Base-by-base conservation (phyloP, 2,888 invertebrate species). In the Reticulitermes lucifugus region DNA sequence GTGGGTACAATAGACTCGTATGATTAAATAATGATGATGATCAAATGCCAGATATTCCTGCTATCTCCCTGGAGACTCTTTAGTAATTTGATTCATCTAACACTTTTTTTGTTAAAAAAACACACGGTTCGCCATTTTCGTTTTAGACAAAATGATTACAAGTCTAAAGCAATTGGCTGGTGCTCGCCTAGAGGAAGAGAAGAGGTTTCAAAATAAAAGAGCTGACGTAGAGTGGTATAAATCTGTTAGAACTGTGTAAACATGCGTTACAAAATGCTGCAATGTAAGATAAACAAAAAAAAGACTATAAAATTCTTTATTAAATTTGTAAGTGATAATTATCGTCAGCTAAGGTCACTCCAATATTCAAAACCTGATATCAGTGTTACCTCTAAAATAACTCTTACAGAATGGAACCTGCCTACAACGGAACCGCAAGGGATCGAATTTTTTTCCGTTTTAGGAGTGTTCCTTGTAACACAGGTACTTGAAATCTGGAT, bases 1-100 rank as follows among this genome's bases (percentile, higher is more conserved):
- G 77, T 46, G 18, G 43, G 29, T 22, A 77, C 77, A 77, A 77
- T 46, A 51, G 3, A 1, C 35, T 35, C 4, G 35, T 77, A 51
- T 77, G 43, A 77, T 77, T 77, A 77, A 51, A 77, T 77, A 77
- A 77, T 46, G 77, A 46, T 77, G 22, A 77, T n/a, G 77, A 46
- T 77, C 77, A 77, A 77, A 77, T 77, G 7, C 43, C 21, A n/a
- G 77, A 51, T 46, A 77, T n/a, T 77, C 46, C 35, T 73, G 41
- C 41, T 14, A 21, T 73, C 41, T 41, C 51, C 22, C 22, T 1
- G 75, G n/a, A 7, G n/a, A 12, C 22, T 77, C 46, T 46, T 46
- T 46, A n/a, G 46, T 77, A 77, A 77, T 46, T 77, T n/a, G 22
- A 77, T 77, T 77, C 46, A 46, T 77, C 77, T 22, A 22, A 46